Base-by-base conservation (phyloP, 2,113 vertebrate species). In the Petroica traversi region DNA sequence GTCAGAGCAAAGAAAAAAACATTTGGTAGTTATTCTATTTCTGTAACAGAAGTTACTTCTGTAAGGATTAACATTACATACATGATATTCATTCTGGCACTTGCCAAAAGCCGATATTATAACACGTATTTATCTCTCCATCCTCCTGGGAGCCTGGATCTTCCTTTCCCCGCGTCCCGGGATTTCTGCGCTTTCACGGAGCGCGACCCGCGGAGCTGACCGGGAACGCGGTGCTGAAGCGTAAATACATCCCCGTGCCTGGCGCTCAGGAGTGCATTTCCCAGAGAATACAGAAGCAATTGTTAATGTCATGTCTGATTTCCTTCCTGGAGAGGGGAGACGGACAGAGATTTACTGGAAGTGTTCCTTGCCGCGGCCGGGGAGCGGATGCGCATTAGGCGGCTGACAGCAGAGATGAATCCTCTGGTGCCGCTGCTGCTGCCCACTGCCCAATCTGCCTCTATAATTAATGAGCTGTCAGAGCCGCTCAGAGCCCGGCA, bases 401-500 rank as follows among this genome's bases (percentile, higher is more conserved):
- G 76, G 87, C 78, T 97, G 97, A 96, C 98, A 96, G 88, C 67
- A 61, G 77, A 97, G 97, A 98, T 97, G 96, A 95, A 95, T 97
- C 95, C 91, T 92, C 94, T 45, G 89, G 77, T 94, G 95, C 93
- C 52, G 62, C 76, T 11, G 72, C 72, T 87, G 92, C 89, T 92
- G 97, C 93, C 97, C 96, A 94, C 88, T 93, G 82, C 92, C 91
- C 95, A 91, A 83, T 97, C 97, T 95, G 51, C 84, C 93, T 93
- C 80, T 82, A 66, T 97, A 98, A 98, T 98, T 98, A 98, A 98
- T 98, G 97, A 98, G 97, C 98, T 98, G 98, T 97, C 98, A 98
- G 97, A 94, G 95, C 91, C 92, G 90, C 96, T 98, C 93, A 97
- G 95, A 62, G 71, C 95, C 94, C 55, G 49, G 38, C 95, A 93